These are phyloP conservation scores for Cephus pulcher DNA, from an alignment of 2,888 invertebrate species.

Conservation along the genomic window DNA sequence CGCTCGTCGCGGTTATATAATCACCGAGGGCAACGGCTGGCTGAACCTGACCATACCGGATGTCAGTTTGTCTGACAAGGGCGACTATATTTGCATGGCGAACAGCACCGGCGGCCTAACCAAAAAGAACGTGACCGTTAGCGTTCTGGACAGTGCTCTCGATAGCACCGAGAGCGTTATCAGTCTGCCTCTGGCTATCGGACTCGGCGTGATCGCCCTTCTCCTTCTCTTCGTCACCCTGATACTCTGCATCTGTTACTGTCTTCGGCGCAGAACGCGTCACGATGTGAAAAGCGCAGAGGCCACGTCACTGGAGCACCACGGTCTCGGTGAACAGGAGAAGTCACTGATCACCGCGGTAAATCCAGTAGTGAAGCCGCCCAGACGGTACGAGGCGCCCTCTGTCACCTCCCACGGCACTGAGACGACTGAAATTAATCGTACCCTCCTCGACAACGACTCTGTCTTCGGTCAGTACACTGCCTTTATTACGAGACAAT, in stretches of 20 bases:
- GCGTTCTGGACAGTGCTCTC: conserved; percentile 64
- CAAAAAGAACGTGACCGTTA: conserved; percentile 79
- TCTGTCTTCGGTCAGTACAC: conserved; percentile 79
- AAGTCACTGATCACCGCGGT: conserved; percentile 86
- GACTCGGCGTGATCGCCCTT: conserved; percentile 68
- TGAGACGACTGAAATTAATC: conserved; percentile 85
- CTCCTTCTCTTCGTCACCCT: conserved; percentile 67
- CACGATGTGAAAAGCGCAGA: conserved; percentile 70
- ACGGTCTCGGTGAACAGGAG: conserved; percentile 85
- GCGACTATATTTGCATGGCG: conserved; percentile 83
- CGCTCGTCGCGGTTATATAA: conserved; percentile 41
- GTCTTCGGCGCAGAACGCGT: conserved; percentile 68
- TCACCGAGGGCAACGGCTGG: conserved; percentile 55
- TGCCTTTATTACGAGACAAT: conserved; percentile 56
- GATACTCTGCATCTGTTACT: conserved; percentile 72
- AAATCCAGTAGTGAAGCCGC: conserved; percentile 87
- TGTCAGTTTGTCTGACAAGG: conserved; percentile 74
- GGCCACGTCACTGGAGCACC: conserved; percentile 79
- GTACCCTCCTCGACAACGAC: conserved; percentile 83
- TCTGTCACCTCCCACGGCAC: conserved; percentile 80
- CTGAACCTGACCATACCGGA: conserved; percentile 76
- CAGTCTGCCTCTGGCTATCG: conserved; percentile 68
- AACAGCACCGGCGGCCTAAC: conserved; percentile 85
- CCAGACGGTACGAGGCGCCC: conserved; percentile 80
- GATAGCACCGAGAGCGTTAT: conserved; percentile 46